Evolutionary conservation across 2,797 vertebrate genomes (phyloP), one percentile per base, ranked within the genome.

Genomic region (Distichodus sexfasciatus): DNA sequence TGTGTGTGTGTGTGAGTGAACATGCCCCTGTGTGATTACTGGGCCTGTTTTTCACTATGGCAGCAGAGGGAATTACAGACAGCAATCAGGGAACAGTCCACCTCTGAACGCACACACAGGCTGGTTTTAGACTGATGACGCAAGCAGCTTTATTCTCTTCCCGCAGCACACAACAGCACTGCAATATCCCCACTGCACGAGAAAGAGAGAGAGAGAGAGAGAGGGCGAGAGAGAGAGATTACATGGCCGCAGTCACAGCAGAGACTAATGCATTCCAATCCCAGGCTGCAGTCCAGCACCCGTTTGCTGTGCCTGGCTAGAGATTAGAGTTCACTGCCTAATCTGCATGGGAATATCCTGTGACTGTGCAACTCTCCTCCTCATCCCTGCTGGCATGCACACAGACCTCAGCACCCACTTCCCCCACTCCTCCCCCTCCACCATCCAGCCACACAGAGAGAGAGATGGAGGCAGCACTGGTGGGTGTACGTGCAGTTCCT

Each of bases 71-170:
- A 76, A 73, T 71, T 47, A 75, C 63, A 66, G 58, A 77, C 8
- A 72, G 69, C 74, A 72, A 51, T 67, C 77, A 76, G 69, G 43
- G 72, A 50, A 76, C 66, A 75, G 69, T 54, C 70, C 74, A 59
- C 62, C 71, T 63, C 48, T 75, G 54, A 66, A 47, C 29, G 44
- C 50, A 59, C 38, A 72, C 64, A 69, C 38, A 59, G 64, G 63
- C 82, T 23, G 44, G 9, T 19, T 47, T 63, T 71, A 67, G 83
- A 76, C 80, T 77, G 75, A 85, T 87, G 83, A 88, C 50, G 76
- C 64, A 85, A 83, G 85, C 75, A 75, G 79, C 72, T 81, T 82
- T 66, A 77, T 69, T 81, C 81, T 75, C 74, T 66, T 35, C 57
- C 79, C 46, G 71, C 69, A 73, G 62, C 40, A 76, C 80, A 53